A percentile compares a stretch with the other conserved stretches of the same genome.
Evolutionary conservation across 2,797 vertebrate genomes (phyloP).

Genomic region (Leptoclinus maculatus): DNA sequence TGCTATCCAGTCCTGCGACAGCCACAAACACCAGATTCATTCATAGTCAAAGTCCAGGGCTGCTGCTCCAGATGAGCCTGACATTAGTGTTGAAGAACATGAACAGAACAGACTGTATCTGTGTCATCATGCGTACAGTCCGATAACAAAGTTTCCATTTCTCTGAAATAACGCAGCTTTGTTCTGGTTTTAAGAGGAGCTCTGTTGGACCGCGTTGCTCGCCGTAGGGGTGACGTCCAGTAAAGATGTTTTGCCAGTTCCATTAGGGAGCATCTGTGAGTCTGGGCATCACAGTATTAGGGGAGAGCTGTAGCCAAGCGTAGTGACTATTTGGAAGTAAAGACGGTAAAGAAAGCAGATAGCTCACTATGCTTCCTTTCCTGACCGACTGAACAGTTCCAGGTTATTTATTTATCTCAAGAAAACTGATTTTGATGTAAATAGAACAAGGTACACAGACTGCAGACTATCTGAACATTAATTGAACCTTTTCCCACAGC

Average conservation of each 20-base stretch:
- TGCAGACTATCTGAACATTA: neutral
- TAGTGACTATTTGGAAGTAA: conserved; percentile 29
- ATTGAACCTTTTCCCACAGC: neutral
- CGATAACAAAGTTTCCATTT: neutral
- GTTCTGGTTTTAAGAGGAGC: neutral
- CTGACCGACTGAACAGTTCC: conserved; percentile 1
- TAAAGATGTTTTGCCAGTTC: conserved; percentile 38
- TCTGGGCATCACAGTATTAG: conserved; percentile 15
- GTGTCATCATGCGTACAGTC: neutral
- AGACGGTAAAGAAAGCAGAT: conserved; percentile 6
- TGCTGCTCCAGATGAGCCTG: neutral
- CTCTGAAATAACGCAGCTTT: neutral
- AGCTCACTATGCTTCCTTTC: neutral
- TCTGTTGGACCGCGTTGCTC: conserved; percentile 4
- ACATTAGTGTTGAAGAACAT: neutral
- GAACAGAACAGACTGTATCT: neutral
- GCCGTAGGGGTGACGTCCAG: conserved; percentile 1
- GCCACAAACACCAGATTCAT: too few relatives aligned
- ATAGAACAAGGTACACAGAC: neutral
- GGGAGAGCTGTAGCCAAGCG: conserved; percentile 24
- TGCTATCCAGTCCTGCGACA: too few relatives aligned
- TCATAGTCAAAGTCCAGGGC: too few relatives aligned
- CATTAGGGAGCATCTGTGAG: conserved; percentile 49
- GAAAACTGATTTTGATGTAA: neutral
- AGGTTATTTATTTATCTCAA: neutral